Conservation (phyloP, 2,797 vertebrate species). For the Poeciliopsis paucimaculata region DNA sequence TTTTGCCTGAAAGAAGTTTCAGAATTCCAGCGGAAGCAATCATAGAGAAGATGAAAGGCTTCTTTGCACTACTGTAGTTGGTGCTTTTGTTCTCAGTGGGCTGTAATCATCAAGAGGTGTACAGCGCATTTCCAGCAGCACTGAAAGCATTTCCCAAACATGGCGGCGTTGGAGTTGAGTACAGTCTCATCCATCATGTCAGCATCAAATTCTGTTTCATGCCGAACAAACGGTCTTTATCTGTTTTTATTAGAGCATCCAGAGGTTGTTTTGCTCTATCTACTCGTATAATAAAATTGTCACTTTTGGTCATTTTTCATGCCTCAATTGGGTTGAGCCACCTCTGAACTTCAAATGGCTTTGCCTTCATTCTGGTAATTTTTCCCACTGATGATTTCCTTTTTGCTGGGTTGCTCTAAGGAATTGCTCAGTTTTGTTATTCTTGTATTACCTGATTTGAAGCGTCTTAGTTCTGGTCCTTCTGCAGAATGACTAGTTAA, state of each 20-base stretch:
- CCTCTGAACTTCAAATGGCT: neutral
- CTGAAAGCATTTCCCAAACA: constrained; percentile 4
- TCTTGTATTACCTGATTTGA: neutral
- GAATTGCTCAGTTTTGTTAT: neutral
- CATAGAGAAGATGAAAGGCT: neutral
- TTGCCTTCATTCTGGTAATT: neutral
- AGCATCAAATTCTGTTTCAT: constrained; percentile 2
- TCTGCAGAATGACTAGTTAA: neutral
- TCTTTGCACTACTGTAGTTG: neutral
- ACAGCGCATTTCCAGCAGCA: neutral
- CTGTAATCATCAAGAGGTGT: neutral
- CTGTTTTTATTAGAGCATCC: neutral
- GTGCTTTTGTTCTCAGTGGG: constrained; percentile 1
- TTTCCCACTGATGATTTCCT: neutral
- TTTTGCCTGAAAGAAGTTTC: neutral
- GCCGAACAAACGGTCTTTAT: neutral
- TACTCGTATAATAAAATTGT: neutral
- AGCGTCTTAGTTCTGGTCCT: neutral
- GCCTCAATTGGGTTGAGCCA: neutral
- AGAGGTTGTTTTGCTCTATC: neutral
- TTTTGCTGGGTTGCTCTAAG: neutral
- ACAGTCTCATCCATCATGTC: constrained; percentile 7
- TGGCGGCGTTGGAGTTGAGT: neutral
- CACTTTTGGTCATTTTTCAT: neutral
- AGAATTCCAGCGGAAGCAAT: neutral